Evolutionary conservation across 53 echinoderm and acorn worm species (phyloP).

Genomic region (Henricia sp.): DNA sequence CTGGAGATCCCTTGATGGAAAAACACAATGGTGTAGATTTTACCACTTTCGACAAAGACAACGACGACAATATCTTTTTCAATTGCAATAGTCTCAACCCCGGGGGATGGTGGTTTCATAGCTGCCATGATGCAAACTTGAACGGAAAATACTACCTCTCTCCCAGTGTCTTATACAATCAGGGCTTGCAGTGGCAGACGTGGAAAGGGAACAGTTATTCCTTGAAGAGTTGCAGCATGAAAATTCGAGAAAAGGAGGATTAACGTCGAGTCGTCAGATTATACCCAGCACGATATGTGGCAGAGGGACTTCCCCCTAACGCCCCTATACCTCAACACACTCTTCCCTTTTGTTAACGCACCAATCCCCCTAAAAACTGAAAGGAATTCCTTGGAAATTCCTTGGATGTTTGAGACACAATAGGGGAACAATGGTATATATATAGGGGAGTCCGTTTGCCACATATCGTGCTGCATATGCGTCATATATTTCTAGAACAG

Average conservation of each 20-base stretch:
- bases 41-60: slow-evolving; percentile 15
- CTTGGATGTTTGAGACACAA: no score
- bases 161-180: not conserved
- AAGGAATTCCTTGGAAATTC: no score
- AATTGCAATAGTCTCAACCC: not conserved
- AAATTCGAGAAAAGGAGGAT: slow-evolving; percentile 7
- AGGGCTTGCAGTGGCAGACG: slow-evolving; percentile 17
- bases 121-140: slow-evolving; percentile 32
- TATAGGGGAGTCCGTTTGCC: no score
- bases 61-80: not conserved
- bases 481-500: no score
- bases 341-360: no score
- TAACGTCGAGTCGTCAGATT: not conserved
- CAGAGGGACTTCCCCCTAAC: no score
- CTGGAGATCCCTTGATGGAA: not conserved
- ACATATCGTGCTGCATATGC: no score
- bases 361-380: no score
- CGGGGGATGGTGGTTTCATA: slow-evolving; percentile 53
- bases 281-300: not conserved
- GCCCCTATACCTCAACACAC: no score
- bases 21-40: slow-evolving; percentile 3
- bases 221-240: slow-evolving; percentile 45
- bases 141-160: slow-evolving; percentile 21
- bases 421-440: no score
- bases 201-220: slow-evolving; percentile 37